Evolutionary conservation across 2,113 vertebrate genomes (phyloP), one percentile per base, ranked within the genome.

Genomic region (Lasiurus borealis): DNA sequence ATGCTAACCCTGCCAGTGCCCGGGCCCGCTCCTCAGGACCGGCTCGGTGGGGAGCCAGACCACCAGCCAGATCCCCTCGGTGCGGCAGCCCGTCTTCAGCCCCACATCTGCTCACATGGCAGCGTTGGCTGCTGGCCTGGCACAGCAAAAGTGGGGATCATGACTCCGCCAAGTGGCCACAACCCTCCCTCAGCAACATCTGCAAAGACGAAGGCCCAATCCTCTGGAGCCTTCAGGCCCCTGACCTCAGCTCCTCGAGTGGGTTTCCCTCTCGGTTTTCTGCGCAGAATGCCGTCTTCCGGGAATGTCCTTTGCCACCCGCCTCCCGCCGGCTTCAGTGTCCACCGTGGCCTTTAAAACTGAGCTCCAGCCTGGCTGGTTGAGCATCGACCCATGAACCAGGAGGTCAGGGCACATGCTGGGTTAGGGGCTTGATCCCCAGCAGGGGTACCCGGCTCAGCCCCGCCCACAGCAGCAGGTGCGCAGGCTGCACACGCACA

Each of bases 321-420:
- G 29, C 6, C 6, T 7, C 21, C 66, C 44, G 8, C 27, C 13
- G 0, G 0, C 10, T 3, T 29, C 84, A 9, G 10, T 0, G 0
- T 52, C 40, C 64, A n/a, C 34, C 18, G 14, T 0, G 3, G 64
- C n/a, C 87, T 64, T 31, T 3, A 34, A 84, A 69, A 57, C 27
- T 50, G 36, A 27, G 15, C 85, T 66, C 31, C 46, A n/a, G 57
- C 57, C 57, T 4, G 57, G 57, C 57, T 25, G 21, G 57, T 23
- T 59, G 57, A 59, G 57, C 21, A 59, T 25, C 21, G 3, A 59
- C 21, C 57, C 9, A 59, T 59, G 57, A 59, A 62, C 59, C 59
- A 27, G 59, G 25, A 62, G 59, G 59, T 62, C 59, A 25, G 59
- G 59, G 59, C 9, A 62, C 25, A 27, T 4, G 59, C 23, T 23